Conservation (phyloP, 2,888 invertebrate species). For the Tridacna gigas region DNA sequence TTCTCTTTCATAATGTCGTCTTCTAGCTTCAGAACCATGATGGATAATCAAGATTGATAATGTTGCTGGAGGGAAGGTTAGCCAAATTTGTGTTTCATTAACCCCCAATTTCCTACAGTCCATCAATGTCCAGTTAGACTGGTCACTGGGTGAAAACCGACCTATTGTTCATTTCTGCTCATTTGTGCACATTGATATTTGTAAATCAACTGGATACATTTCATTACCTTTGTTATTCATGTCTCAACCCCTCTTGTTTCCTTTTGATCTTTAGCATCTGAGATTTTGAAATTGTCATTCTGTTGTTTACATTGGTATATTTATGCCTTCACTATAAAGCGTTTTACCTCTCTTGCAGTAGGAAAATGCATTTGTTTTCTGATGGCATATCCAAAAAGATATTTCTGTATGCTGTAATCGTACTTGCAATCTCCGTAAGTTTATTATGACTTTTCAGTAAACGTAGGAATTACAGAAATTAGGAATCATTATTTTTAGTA, state of each 20-base stretch:
- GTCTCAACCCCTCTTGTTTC: background rate
- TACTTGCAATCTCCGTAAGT: too few species aligned
- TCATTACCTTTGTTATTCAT: slow-evolving; percentile 2
- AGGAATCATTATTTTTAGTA: too few species aligned
- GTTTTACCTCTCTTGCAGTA: too few species aligned
- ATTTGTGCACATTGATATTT: slow-evolving; percentile 9
- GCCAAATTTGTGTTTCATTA: slow-evolving; percentile 55
- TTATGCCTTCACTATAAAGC: too few species aligned
- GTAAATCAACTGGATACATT: slow-evolving; percentile 16
- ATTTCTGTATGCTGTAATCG: too few species aligned
- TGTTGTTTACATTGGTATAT: background rate
- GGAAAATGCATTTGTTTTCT: too few species aligned
- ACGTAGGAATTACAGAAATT: too few species aligned
- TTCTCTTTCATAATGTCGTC: background rate
- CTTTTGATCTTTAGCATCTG: background rate
- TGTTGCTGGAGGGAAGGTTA: slow-evolving; percentile 26
- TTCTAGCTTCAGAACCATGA: background rate
- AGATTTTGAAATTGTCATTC: background rate
- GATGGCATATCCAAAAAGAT: too few species aligned
- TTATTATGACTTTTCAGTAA: too few species aligned
- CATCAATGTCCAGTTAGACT: slow-evolving; percentile 46
- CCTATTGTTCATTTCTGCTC: slow-evolving; percentile 23
- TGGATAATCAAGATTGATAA: slow-evolving; percentile 38
- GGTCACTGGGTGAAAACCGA: background rate
- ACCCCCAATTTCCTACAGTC: slow-evolving; percentile 48